Conservation (phyloP, 37 sponge, comb jelly and placozoan species). For the Axinella damicornis region DNA sequence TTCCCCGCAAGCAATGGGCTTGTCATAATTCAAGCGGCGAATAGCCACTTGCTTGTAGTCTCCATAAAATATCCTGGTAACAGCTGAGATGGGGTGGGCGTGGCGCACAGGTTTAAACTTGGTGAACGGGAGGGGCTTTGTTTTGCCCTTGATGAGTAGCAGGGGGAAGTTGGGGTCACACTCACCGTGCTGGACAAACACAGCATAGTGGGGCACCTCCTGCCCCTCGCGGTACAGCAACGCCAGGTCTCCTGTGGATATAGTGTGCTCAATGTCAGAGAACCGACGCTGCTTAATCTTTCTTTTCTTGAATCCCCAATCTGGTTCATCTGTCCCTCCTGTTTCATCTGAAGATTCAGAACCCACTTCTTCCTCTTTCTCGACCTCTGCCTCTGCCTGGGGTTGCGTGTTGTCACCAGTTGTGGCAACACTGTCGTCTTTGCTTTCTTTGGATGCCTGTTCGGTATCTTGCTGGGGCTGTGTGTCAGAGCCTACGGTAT, state of each 20-base stretch:
- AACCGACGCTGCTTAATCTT: constrained; percentile 28
- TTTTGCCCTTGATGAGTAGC: constrained; percentile 71
- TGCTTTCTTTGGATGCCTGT: not conserved
- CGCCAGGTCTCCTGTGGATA: constrained; percentile 68
- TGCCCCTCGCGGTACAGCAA: constrained; percentile 52
- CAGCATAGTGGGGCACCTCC: constrained; percentile 51
- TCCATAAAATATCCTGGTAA: constrained; percentile 75
- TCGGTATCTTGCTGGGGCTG: not conserved
- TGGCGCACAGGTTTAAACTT: constrained; percentile 40
- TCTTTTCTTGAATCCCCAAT: not conserved
- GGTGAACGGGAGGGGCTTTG: constrained; percentile 50
- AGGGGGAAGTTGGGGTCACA: constrained; percentile 57
- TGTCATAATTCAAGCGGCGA: constrained; percentile 12
- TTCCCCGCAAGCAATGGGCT: not conserved
- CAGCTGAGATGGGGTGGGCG: constrained; percentile 58
- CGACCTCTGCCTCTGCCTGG: too few relatives aligned
- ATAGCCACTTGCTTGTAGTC: constrained; percentile 60
- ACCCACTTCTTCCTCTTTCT: too few relatives aligned
- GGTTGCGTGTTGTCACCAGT: not conserved
- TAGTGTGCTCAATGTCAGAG: constrained; percentile 13
- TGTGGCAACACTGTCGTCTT: not conserved
- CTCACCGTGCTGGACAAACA: constrained; percentile 51
- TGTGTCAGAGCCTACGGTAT: not conserved
- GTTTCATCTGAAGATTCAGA: too few relatives aligned
- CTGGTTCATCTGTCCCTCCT: too few relatives aligned